Evolutionary conservation across 2,888 invertebrate species (phyloP).

Genomic region (Elegia similella): DNA sequence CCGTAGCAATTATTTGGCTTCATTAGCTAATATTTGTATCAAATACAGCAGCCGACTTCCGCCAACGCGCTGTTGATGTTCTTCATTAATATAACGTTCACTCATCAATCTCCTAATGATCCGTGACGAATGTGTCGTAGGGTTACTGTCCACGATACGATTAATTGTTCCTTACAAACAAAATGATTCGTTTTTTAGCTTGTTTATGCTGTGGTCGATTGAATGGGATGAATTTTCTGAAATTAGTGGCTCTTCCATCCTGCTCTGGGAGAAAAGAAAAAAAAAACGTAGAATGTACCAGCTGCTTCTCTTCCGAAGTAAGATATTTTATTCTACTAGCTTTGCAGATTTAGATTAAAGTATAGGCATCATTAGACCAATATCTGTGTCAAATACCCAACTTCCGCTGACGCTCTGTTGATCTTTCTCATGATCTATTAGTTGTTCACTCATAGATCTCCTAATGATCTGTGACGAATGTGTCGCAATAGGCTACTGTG

Average conservation of each 20-base stretch:
- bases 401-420: constrained; percentile 11
- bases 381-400: constrained; percentile 8
- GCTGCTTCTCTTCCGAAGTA: too few relatives aligned
- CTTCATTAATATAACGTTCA: constrained; percentile 23
- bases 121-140: constrained; percentile 7
- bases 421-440: constrained; percentile 25
- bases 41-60: constrained; percentile 3
- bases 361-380: not conserved
- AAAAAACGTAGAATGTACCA: too few relatives aligned
- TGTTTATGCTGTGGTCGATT: too few relatives aligned
- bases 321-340: too few relatives aligned
- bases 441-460: constrained; percentile 15
- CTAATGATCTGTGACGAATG: constrained; percentile 15
- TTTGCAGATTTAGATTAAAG: too few relatives aligned
- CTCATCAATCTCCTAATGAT: constrained; percentile 18
- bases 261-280: too few relatives aligned
- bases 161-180: not conserved
- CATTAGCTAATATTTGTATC: constrained; percentile 11
- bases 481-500: not conserved
- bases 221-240: too few relatives aligned
- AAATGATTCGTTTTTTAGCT: too few relatives aligned
- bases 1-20: constrained; percentile 9
- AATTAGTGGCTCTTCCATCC: too few relatives aligned
- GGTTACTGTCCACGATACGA: not conserved
- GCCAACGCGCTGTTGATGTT: constrained; percentile 17